Evolutionary conservation across 2,113 vertebrate species (phyloP).

Genomic region (Mirounga angustirostris): DNA sequence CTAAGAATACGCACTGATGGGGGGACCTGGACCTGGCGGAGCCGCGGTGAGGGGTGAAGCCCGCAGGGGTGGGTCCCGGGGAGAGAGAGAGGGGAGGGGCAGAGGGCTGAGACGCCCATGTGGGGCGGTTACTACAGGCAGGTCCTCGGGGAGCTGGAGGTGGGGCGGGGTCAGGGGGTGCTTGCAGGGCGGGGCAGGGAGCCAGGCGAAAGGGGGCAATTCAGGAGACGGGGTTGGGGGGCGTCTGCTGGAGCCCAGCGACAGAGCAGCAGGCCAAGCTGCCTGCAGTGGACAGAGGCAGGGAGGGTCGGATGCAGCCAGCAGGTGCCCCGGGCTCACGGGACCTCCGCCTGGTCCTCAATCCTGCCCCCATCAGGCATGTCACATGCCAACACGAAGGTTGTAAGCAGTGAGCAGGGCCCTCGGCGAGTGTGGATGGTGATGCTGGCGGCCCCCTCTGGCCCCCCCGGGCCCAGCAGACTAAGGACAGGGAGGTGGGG

Average conservation of each 20-base stretch:
- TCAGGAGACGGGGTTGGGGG: too few relatives aligned
- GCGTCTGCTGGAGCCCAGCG: rapidly evolving
- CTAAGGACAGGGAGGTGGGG: rapidly evolving
- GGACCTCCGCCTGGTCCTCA: rapidly evolving
- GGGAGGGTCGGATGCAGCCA: rapidly evolving
- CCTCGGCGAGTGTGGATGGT: rapidly evolving
- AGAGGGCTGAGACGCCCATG: not conserved
- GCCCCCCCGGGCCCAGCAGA: not conserved
- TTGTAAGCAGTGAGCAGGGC: not conserved
- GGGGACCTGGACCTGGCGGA: not conserved
- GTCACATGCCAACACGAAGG: rapidly evolving
- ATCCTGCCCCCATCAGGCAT: not conserved
- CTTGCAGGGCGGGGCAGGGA: rapidly evolving
- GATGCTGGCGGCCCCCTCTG: rapidly evolving
- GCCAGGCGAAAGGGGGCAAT: rapidly evolving
- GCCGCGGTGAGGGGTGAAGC: not conserved
- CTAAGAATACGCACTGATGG: rapidly evolving
- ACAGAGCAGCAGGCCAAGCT: rapidly evolving
- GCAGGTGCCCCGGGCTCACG: not conserved
- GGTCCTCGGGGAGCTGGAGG: too few relatives aligned
- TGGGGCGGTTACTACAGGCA: too few relatives aligned
- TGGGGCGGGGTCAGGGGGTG: rapidly evolving
- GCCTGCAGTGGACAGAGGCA: rapidly evolving
- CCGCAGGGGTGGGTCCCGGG: rapidly evolving
- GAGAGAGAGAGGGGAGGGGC: rapidly evolving